phyloP scores from a whole-genome alignment of 35 echinoderm and acorn worm species.

The Nesometra sesokonis region DNA sequence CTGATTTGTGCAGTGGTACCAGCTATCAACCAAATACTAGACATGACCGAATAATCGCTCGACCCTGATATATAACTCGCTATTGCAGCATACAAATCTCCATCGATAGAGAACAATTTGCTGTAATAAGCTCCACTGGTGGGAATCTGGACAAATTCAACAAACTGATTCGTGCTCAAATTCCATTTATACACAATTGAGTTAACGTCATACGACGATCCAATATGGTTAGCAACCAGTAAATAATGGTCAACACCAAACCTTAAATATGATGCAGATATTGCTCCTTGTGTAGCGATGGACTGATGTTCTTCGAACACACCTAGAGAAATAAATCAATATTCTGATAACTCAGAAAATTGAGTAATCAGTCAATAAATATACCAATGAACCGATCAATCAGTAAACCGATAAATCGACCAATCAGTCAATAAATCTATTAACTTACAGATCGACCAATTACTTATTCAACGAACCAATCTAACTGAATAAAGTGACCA shows the following conservation, averaged over 20 bases:
- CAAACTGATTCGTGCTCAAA: background rate
- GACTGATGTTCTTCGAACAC: constrained; percentile 22
- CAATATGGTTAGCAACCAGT: constrained; percentile 15
- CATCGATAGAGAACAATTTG: background rate
- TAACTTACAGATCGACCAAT: too few relatives aligned
- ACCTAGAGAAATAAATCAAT: constrained; percentile 10
- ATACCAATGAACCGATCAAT: too few relatives aligned
- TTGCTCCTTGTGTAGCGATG: constrained; percentile 1
- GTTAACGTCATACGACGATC: background rate
- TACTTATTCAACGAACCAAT: too few relatives aligned
- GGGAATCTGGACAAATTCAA: background rate
- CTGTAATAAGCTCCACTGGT: background rate
- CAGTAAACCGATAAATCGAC: too few relatives aligned
- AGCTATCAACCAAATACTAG: background rate
- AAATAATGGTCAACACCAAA: background rate
- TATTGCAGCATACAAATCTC: background rate
- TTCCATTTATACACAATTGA: constrained; percentile 1
- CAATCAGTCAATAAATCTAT: too few relatives aligned
- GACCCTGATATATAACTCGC: background rate
- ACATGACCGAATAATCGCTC: background rate
- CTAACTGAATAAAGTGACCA: too few relatives aligned
- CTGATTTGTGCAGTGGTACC: too few relatives aligned
- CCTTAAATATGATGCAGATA: background rate
- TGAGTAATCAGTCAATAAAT: too few relatives aligned
- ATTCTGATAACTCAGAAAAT: too few relatives aligned